Evolutionary conservation across 2,888 invertebrate genomes (phyloP).

Genomic region (Synergus japonicus): DNA sequence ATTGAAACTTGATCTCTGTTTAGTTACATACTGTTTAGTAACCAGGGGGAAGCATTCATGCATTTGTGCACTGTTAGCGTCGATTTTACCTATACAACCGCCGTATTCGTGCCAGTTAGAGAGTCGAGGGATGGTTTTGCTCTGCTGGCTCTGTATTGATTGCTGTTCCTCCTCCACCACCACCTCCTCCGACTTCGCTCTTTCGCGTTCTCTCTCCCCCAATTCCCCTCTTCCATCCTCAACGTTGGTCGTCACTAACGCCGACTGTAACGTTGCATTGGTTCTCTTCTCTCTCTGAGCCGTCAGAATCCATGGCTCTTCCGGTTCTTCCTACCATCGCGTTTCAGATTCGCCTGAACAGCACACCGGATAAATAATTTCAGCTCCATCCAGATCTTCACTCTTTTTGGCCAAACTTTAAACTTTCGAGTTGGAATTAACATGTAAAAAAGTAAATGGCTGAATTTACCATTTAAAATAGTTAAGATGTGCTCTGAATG

Average conservation of each 20-base stretch:
- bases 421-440: not conserved
- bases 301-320: conserved; percentile 42
- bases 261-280: conserved; percentile 50
- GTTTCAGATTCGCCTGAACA: conserved; percentile 44
- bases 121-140: conserved; percentile 72
- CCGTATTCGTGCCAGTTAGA: conserved; percentile 64
- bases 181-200: conserved; percentile 57
- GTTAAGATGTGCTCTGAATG: no score
- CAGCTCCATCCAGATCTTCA: not conserved
- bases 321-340: conserved; percentile 32
- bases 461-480: no score
- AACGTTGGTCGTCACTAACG: conserved; percentile 56
- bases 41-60: conserved; percentile 24
- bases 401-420: not conserved
- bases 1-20: conserved; percentile 10
- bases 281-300: conserved; percentile 49
- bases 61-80: conserved; percentile 39
- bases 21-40: conserved; percentile 6
- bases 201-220: conserved; percentile 48
- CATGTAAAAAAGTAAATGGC: no score
- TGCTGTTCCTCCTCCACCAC: conserved; percentile 68
- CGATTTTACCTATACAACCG: conserved; percentile 59
- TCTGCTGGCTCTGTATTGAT: conserved; percentile 75
- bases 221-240: conserved; percentile 4
- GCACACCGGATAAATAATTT: conserved; percentile 25